Percentiles rank a stretch among this genome's conserved stretches.
Conservation (phyloP, 2,888 invertebrate species). For the Ptychoptera contaminata region DNA sequence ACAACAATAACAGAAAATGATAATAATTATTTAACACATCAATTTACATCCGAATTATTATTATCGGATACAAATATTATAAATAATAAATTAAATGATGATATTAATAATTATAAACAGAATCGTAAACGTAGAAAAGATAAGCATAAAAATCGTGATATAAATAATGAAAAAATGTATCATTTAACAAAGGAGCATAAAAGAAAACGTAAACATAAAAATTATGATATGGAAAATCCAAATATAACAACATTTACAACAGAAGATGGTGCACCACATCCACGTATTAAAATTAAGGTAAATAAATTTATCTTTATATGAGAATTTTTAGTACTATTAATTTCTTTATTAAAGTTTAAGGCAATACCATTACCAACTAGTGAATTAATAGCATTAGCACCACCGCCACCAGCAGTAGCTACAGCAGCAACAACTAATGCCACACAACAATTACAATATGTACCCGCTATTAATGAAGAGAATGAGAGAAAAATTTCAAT, state of each 20-base stretch:
- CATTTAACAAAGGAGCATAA: slow-evolving; percentile 64
- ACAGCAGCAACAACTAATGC: slow-evolving; percentile 34
- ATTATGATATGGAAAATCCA: slow-evolving; percentile 43
- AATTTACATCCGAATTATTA: slow-evolving; percentile 2
- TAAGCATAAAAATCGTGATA: slow-evolving; percentile 57
- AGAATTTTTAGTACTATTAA: not conserved
- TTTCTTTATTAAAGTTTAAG: slow-evolving; percentile 18
- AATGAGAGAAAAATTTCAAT: no score
- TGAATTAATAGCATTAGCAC: slow-evolving; percentile 55
- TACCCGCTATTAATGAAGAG: slow-evolving; percentile 39
- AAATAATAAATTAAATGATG: not conserved
- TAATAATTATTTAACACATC: not conserved
- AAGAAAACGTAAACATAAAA: slow-evolving; percentile 66
- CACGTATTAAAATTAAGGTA: slow-evolving; percentile 70
- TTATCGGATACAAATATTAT: not conserved
- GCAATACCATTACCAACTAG: slow-evolving; percentile 25
- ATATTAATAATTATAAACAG: slow-evolving; percentile 30
- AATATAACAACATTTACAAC: slow-evolving; percentile 30
- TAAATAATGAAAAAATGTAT: slow-evolving; percentile 36
- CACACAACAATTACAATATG: slow-evolving; percentile 58
- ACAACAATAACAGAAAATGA: no score
- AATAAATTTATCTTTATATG: slow-evolving; percentile 1
- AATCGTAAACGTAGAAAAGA: slow-evolving; percentile 57
- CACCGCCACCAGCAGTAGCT: slow-evolving; percentile 37
- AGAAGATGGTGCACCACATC: slow-evolving; percentile 38